These are phyloP conservation scores for Synanthedon formicaeformis DNA, from an alignment of 2,888 invertebrate genomes.

Conservation along the genomic window DNA sequence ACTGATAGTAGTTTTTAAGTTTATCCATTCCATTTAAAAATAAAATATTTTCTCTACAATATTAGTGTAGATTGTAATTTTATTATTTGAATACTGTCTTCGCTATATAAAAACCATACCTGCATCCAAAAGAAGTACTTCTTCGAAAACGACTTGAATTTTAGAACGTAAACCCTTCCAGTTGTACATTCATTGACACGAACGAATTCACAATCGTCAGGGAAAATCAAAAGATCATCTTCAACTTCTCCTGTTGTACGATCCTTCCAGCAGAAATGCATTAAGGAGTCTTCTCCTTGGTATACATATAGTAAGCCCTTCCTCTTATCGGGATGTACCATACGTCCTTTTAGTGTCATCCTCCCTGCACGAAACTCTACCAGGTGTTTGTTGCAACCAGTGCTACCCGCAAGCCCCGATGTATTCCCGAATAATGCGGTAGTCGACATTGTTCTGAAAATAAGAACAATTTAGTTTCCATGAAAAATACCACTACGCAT, in stretches of 20 bases:
- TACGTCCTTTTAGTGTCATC: slow-evolving; percentile 93
- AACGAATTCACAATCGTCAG: slow-evolving; percentile 98
- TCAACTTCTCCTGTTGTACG: slow-evolving; percentile 91
- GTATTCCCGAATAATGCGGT: slow-evolving; percentile 82
- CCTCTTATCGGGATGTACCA: slow-evolving; percentile 93
- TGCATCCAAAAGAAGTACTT: slow-evolving; percentile 99
- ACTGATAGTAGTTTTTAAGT: no score
- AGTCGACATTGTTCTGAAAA: slow-evolving; percentile 63
- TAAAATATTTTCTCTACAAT: no score
- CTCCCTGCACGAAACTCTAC: slow-evolving; percentile 97
- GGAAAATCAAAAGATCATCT: slow-evolving; percentile 98
- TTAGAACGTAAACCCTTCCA: slow-evolving; percentile 94
- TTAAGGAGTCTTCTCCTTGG: slow-evolving; percentile 95
- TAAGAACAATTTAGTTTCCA: not conserved
- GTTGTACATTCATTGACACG: slow-evolving; percentile 95
- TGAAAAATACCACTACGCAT: no score
- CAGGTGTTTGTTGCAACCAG: slow-evolving; percentile 88
- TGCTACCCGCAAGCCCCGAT: slow-evolving; percentile 80
- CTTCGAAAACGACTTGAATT: slow-evolving; percentile 93
- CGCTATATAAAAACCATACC: slow-evolving; percentile 54
- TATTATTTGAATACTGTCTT: not conserved
- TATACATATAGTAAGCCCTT: slow-evolving; percentile 96
- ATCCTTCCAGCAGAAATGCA: slow-evolving; percentile 99
- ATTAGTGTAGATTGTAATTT: not conserved
- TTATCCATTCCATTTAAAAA: no score